phyloP scores from a whole-genome alignment of 2,888 invertebrate species.

The Drosophila limbata region DNA sequence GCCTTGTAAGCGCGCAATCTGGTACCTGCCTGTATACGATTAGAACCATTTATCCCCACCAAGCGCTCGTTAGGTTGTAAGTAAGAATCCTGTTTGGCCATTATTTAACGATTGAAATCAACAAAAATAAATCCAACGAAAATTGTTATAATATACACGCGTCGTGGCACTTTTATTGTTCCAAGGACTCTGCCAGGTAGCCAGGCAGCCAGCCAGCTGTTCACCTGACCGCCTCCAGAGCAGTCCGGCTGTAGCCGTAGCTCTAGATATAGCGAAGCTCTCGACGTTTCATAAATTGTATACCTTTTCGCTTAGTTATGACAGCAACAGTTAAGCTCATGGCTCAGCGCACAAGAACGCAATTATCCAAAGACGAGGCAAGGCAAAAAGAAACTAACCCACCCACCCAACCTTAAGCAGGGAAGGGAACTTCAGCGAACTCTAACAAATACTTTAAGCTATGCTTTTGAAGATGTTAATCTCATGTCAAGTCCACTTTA shows the following conservation, averaged over 20 bases:
- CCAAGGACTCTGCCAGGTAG: slow-evolving; percentile 21
- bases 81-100: slow-evolving; percentile 65
- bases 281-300: slow-evolving; percentile 78
- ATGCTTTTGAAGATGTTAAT: slow-evolving; percentile 82
- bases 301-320: slow-evolving; percentile 82
- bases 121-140: slow-evolving; percentile 74
- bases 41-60: slow-evolving; percentile 54
- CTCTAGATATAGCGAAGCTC: slow-evolving; percentile 14
- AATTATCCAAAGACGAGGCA: slow-evolving; percentile 75
- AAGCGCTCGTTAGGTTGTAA: slow-evolving; percentile 66
- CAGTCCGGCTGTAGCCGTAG: slow-evolving; percentile 15
- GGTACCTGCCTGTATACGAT: slow-evolving; percentile 62
- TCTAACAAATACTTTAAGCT: slow-evolving; percentile 81
- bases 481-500: slow-evolving; percentile 83
- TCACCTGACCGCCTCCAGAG: slow-evolving; percentile 39
- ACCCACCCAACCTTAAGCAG: slow-evolving; percentile 42
- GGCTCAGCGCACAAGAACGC: slow-evolving; percentile 82
- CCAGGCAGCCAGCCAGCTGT: slow-evolving; percentile 7
- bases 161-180: slow-evolving; percentile 45
- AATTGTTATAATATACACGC: slow-evolving; percentile 71
- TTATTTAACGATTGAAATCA: slow-evolving; percentile 78
- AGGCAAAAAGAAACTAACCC: slow-evolving; percentile 35
- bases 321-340: slow-evolving; percentile 81
- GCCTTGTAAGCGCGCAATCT: slow-evolving; percentile 60
- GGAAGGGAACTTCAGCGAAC: slow-evolving; percentile 65